A percentile compares a stretch with the other conserved stretches of the same genome.
Evolutionary conservation across 2,888 invertebrate genomes (phyloP).

Genomic region (Drosophila rubida): DNA sequence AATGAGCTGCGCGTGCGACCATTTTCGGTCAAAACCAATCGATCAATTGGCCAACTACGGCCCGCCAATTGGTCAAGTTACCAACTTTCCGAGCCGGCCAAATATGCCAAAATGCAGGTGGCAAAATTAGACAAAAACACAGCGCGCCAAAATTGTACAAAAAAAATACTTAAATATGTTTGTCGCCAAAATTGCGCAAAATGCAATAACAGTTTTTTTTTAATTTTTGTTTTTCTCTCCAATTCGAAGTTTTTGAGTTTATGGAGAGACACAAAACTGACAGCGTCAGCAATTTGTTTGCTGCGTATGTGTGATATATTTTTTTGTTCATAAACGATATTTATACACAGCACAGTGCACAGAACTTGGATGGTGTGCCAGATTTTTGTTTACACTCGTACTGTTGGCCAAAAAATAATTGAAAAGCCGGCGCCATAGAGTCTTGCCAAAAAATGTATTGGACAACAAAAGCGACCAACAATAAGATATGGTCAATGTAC

Average conservation of each 20-base stretch:
- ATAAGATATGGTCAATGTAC: slow-evolving; percentile 40
- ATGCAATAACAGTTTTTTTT: slow-evolving; percentile 43
- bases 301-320: slow-evolving; percentile 38
- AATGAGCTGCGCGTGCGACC: slow-evolving; percentile 60
- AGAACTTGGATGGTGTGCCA: slow-evolving; percentile 57
- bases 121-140: slow-evolving; percentile 79
- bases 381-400: slow-evolving; percentile 43
- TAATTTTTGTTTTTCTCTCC: too few species aligned
- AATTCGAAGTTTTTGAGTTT: too few species aligned
- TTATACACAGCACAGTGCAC: slow-evolving; percentile 43
- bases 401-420: slow-evolving; percentile 49
- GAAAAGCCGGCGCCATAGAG: slow-evolving; percentile 66
- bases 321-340: slow-evolving; percentile 33
- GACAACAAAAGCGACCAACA: slow-evolving; percentile 9
- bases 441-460: slow-evolving; percentile 71
- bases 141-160: slow-evolving; percentile 46
- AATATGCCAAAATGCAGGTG: slow-evolving; percentile 79
- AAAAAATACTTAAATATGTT: slow-evolving; percentile 22
- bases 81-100: slow-evolving; percentile 56
- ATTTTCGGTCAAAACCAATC: slow-evolving; percentile 78
- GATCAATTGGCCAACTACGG: slow-evolving; percentile 70
- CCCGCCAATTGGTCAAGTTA: slow-evolving; percentile 55
- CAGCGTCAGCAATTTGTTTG: slow-evolving; percentile 51
- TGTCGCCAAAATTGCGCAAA: slow-evolving; percentile 55
- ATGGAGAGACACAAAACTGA: slow-evolving; percentile 42